phyloP scores from a whole-genome alignment of 2,113 vertebrate species.

The Semicossyphus pulcher region DNA sequence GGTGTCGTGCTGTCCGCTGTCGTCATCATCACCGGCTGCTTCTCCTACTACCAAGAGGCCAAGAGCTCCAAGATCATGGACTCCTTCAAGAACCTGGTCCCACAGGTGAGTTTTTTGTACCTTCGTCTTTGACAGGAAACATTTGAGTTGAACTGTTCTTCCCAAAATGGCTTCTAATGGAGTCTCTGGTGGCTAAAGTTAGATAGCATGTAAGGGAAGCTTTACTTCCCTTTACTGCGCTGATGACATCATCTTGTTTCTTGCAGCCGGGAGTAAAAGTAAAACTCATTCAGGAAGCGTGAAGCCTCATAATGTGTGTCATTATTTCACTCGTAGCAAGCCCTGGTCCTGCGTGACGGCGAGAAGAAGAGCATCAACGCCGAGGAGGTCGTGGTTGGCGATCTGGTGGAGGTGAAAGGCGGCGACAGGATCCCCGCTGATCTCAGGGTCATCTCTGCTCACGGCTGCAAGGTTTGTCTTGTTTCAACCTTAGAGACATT shows the following conservation, averaged over 20 bases:
- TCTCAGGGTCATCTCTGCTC: conserved; percentile 90
- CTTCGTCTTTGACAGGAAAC: too few species aligned
- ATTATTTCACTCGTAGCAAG: conserved; percentile 86
- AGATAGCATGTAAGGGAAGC: too few species aligned
- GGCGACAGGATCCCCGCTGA: conserved; percentile 97
- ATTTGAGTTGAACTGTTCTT: too few species aligned
- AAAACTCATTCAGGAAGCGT: too few species aligned
- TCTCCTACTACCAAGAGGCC: conserved; percentile 97
- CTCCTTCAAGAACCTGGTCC: conserved; percentile 98
- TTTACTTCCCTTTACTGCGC: too few species aligned
- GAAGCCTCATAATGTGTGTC: neutral
- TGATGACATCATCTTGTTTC: too few species aligned
- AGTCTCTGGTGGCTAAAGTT: too few species aligned
- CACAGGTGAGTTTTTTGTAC: conserved; percentile 85
- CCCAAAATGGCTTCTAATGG: too few species aligned
- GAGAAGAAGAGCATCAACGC: conserved; percentile 94
- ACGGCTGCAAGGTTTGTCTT: conserved; percentile 91
- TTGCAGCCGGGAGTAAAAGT: too few species aligned
- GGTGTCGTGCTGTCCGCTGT: conserved; percentile 93
- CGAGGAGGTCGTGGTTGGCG: conserved; percentile 92
- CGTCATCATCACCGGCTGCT: conserved; percentile 97
- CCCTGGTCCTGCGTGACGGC: conserved; percentile 93
- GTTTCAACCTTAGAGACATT: neutral
- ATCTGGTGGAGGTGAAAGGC: conserved; percentile 96
- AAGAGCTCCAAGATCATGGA: conserved; percentile 99